These are phyloP conservation scores for Oncorhynchus gorbuscha DNA, from an alignment of 2,113 vertebrate genomes.

Conservation along the genomic window DNA sequence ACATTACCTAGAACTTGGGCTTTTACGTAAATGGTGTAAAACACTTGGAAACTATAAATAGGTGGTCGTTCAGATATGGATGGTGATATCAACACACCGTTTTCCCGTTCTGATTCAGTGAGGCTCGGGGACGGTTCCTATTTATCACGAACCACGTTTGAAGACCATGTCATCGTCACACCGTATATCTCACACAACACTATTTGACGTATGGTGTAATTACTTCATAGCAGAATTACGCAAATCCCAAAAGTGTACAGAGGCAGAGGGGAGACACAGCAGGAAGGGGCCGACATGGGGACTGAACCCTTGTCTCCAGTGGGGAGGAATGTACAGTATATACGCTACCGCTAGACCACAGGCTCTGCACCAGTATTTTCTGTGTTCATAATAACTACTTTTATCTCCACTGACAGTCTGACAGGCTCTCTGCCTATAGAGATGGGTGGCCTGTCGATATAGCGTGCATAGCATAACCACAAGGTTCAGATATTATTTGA, in stretches of 20 bases:
- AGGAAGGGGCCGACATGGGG: no score
- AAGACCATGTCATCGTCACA: not conserved
- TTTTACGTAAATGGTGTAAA: slow-evolving; percentile 68
- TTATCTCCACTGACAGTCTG: slow-evolving; percentile 28
- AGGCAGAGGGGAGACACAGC: not conserved
- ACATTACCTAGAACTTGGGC: slow-evolving; percentile 56
- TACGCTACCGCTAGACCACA: not conserved
- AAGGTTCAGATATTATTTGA: slow-evolving; percentile 60
- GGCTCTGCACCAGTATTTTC: no score
- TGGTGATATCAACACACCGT: slow-evolving; percentile 45
- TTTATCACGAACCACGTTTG: not conserved
- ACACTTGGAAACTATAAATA: slow-evolving; percentile 70
- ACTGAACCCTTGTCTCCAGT: no score
- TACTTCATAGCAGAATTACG: not conserved
- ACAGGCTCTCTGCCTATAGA: not conserved
- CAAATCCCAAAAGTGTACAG: not conserved
- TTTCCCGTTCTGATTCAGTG: not conserved
- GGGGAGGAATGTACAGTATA: not conserved
- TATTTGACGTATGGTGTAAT: no score
- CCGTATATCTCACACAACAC: no score
- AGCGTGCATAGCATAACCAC: slow-evolving; percentile 37
- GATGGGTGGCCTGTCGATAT: slow-evolving; percentile 3
- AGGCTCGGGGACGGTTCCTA: not conserved
- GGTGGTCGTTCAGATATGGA: slow-evolving; percentile 52
- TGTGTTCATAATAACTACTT: slow-evolving; percentile 7